Base-by-base conservation (phyloP, 2,797 vertebrate genomes). In the Xenentodon cancila region DNA sequence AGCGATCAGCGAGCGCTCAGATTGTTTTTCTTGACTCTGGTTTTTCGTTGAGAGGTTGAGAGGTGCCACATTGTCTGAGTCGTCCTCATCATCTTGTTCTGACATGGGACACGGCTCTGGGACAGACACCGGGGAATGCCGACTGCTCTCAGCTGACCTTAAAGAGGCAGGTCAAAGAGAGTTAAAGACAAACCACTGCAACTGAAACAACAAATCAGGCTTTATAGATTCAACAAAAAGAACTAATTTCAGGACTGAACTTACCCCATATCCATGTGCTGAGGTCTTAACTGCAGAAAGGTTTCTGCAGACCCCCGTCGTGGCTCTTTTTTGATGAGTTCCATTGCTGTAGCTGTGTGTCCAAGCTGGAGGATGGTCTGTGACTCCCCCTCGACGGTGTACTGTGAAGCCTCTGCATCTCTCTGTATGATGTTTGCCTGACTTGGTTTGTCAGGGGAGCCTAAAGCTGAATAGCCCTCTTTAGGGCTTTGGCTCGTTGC, bases 31-130 rank as follows among this genome's bases (percentile, higher is more conserved):
- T 49, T 68, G 85, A 7, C 87, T 58, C 53, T 92, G 88, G 3
- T 81, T 75, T 70, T 89, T 96, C 48, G 93, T 97, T 1, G 97
- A 99, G 75, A 99, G 97, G 50, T 99, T 98, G 50, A 99, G 95
- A 0, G 97, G 97, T n/a, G 27, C 86, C 53, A 84, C 64, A 48
- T 94, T 79, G 0, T 94, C 92, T 43, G 55, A 73, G 0, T 73
- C 63, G 9, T 84, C 66, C 3, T 81, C 62, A 0, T 81, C 55
- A 2, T 90, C 71, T 0, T 92, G 91, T 6, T 88, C 81, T 5
- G 80, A 73, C 11, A 20, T 48, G 19, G 64, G 49, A 71, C 32
- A 46, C 15, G 51, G 65, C 9, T 75, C 65, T 12, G 61, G 68
- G 47, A 61, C 46, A 12, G 58, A 55, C 9, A 8, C 9, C 1